A percentile compares a stretch with the other conserved stretches of the same genome.
These are phyloP conservation scores for Cerceris rybyensis DNA, from an alignment of 2,888 invertebrate genomes.

Conservation along the genomic window DNA sequence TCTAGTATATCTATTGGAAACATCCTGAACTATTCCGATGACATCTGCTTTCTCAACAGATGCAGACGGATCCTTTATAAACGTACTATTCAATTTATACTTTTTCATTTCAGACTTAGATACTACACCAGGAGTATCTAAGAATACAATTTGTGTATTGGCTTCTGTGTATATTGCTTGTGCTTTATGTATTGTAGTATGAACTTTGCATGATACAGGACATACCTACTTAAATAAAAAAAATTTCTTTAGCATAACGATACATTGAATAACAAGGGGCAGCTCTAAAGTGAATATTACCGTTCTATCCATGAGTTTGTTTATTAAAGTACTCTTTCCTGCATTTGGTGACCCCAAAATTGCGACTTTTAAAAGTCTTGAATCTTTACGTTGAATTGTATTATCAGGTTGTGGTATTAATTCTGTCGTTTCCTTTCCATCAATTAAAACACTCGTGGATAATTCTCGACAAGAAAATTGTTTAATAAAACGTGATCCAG, in stretches of 20 bases:
- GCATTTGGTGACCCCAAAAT: slow-evolving; percentile 97
- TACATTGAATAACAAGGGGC: neutral
- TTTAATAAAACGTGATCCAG: neutral
- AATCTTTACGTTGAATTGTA: slow-evolving; percentile 2
- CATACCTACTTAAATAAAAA: slow-evolving; percentile 86
- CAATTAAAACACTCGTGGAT: neutral
- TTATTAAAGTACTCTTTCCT: slow-evolving; percentile 97
- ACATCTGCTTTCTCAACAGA: slow-evolving; percentile 89
- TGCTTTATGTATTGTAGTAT: slow-evolving; percentile 86
- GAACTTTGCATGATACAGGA: slow-evolving; percentile 94
- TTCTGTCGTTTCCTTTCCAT: neutral
- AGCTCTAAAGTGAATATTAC: slow-evolving; percentile 82
- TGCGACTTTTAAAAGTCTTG: slow-evolving; percentile 82
- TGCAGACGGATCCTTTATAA: slow-evolving; percentile 85
- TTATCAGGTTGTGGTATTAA: neutral
- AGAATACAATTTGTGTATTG: slow-evolving; percentile 93
- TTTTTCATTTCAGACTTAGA: slow-evolving; percentile 86
- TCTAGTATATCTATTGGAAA: slow-evolving; percentile 87
- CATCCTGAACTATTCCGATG: slow-evolving; percentile 94
- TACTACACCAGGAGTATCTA: slow-evolving; percentile 97
- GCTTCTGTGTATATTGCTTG: slow-evolving; percentile 88
- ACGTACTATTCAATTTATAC: slow-evolving; percentile 84
- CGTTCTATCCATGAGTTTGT: slow-evolving; percentile 90
- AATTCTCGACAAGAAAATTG: slow-evolving; percentile 7
- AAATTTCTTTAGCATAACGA: neutral